phyloP scores from a whole-genome alignment of 2,113 vertebrate species.

The Caranx ignobilis region DNA sequence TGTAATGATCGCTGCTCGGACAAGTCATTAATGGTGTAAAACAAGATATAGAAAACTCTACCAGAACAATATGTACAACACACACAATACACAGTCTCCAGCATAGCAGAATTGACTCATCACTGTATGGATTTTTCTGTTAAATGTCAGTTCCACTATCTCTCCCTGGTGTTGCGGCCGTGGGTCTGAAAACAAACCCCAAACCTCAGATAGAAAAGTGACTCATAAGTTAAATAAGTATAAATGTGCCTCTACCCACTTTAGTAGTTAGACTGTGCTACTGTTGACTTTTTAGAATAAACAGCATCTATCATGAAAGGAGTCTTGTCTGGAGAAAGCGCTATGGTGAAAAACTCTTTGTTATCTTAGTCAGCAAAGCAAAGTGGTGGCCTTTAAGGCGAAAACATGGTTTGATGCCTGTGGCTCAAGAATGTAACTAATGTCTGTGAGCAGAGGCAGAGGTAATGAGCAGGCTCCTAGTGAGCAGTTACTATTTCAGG shows the following conservation, averaged over 20 bases:
- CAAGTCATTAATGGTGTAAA: background rate
- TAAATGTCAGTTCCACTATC: conserved; percentile 46
- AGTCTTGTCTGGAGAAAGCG: background rate
- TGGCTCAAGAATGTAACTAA: no score
- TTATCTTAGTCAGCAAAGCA: background rate
- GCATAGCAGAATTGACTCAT: conserved; percentile 40
- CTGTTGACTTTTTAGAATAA: conserved; percentile 15
- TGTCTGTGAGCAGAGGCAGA: no score
- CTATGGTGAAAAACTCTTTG: background rate
- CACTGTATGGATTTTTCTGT: conserved; percentile 58
- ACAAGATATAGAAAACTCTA: background rate
- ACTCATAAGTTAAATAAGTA: conserved; percentile 51
- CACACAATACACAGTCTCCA: background rate
- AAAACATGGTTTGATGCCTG: background rate
- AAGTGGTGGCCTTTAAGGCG: background rate
- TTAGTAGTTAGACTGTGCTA: conserved; percentile 11
- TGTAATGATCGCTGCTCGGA: no score
- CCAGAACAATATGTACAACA: background rate
- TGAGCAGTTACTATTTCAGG: no score
- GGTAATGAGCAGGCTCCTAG: no score
- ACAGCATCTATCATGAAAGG: conserved; percentile 21
- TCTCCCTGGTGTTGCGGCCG: conserved; percentile 22
- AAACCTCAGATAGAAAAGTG: conserved; percentile 32
- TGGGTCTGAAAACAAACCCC: conserved; percentile 50
- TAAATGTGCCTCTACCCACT: conserved; percentile 42